Conservation (phyloP, 1,140 invertebrate genomes). For the Anthonomus grandis region DNA sequence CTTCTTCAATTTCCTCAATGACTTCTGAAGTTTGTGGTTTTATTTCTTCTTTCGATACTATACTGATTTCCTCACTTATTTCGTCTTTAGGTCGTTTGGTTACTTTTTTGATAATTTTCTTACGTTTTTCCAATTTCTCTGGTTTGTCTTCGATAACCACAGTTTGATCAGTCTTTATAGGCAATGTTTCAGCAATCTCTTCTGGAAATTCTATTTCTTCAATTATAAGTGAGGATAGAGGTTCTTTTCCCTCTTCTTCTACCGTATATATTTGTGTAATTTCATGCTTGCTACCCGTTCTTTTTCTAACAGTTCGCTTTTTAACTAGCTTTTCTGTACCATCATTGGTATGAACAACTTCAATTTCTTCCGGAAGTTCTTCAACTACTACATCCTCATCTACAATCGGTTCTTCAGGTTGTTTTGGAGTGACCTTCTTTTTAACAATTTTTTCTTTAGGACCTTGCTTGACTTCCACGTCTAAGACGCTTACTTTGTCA, state of each 20-base stretch:
- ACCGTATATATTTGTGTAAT: constrained; percentile 40
- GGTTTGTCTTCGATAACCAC: constrained; percentile 46
- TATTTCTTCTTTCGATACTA: constrained; percentile 36
- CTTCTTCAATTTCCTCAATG: constrained; percentile 34
- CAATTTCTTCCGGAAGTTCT: constrained; percentile 47
- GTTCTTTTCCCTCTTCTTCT: constrained; percentile 43
- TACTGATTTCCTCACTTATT: no score
- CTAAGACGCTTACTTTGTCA: constrained; percentile 12
- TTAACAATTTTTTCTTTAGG: constrained; percentile 43
- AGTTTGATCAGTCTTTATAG: constrained; percentile 26
- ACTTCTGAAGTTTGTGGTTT: constrained; percentile 41
- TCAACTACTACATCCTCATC: constrained; percentile 11
- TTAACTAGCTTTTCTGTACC: constrained; percentile 47
- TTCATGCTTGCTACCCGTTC: constrained; percentile 41
- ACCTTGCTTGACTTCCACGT: constrained; percentile 34
- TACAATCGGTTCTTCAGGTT: constrained; percentile 13
- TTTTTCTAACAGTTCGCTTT: constrained; percentile 40
- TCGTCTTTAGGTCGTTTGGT: constrained; percentile 30
- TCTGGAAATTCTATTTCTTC: constrained; percentile 26
- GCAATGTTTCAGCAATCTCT: constrained; percentile 24
- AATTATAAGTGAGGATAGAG: constrained; percentile 43
- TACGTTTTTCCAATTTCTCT: constrained; percentile 43
- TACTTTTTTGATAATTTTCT: constrained; percentile 36
- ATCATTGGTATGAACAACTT: constrained; percentile 46
- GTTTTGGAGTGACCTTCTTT: constrained; percentile 39